Conservation (phyloP, 2,113 vertebrate genomes). For the Thunnus thynnus region DNA sequence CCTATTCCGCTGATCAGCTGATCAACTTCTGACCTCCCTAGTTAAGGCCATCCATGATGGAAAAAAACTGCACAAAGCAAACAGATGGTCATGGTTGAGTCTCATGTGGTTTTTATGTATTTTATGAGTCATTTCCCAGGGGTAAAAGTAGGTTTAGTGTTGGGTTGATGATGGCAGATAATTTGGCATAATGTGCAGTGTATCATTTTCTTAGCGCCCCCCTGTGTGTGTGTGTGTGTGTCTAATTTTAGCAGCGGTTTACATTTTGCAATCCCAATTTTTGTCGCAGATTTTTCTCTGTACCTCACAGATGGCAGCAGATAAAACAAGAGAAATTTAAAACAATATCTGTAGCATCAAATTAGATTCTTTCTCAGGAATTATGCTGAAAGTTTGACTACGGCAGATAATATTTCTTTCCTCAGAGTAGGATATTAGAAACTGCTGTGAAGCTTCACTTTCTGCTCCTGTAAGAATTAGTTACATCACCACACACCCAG, state of each 20-base stretch:
- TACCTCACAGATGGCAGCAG: not conserved
- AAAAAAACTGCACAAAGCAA: not conserved
- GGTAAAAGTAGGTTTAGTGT: too few species aligned
- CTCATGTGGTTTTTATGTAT: too few species aligned
- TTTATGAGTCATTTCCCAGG: too few species aligned
- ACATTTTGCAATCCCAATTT: not conserved
- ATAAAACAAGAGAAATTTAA: not conserved
- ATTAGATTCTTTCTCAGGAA: too few species aligned
- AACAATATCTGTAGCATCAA: not conserved
- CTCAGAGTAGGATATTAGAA: not conserved
- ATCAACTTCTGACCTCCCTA: not conserved
- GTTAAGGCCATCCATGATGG: not conserved
- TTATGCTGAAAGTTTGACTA: not conserved
- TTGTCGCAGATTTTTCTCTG: not conserved
- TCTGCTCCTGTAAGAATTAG: not conserved
- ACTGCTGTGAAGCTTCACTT: not conserved
- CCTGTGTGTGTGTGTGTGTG: too few species aligned
- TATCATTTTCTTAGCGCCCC: not conserved
- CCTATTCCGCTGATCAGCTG: too few species aligned
- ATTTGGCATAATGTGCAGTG: not conserved
- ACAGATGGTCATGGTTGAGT: conserved; percentile 1
- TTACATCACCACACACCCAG: not conserved
- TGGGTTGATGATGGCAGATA: not conserved
- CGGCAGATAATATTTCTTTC: not conserved
- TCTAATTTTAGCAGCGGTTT: not conserved